A percentile compares a stretch with the other conserved stretches of the same genome.
Evolutionary conservation across 2,113 vertebrate species (phyloP).

Genomic region (Trematocara zebra): DNA sequence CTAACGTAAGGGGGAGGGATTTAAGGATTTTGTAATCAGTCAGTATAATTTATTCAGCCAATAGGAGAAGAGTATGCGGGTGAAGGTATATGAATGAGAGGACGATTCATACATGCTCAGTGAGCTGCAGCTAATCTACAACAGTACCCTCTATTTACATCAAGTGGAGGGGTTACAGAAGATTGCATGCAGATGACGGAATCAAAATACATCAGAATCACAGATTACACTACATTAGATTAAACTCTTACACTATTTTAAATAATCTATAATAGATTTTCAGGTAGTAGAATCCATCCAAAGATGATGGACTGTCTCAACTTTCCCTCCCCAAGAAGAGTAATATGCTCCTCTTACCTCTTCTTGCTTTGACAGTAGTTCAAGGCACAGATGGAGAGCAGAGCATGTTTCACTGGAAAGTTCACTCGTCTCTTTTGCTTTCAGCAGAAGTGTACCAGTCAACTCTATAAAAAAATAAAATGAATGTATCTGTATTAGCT

Average conservation of each 20-base stretch:
- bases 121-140: background rate
- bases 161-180: background rate
- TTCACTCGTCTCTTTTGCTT: conserved; percentile 81
- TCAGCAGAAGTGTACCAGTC: conserved; percentile 75
- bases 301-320: background rate
- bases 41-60: conserved; percentile 1
- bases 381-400: conserved; percentile 80
- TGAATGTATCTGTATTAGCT: background rate
- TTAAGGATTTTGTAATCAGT: conserved; percentile 7
- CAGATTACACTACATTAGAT: background rate
- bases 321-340: background rate
- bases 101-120: background rate
- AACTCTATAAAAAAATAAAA: conserved; percentile 38
- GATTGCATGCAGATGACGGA: background rate
- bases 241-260: background rate
- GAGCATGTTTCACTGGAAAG: conserved; percentile 81
- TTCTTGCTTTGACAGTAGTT: conserved; percentile 83
- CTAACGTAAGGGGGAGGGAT: conserved; percentile 7
- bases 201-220: background rate
- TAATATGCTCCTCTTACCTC: conserved; percentile 68
- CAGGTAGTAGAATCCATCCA: background rate
- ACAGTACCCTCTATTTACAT: background rate
- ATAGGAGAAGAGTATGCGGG: background rate
- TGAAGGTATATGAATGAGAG: background rate
- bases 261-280: background rate